Percentiles rank a stretch among this genome's conserved stretches.
Conservation (phyloP, 2,113 vertebrate genomes). For the Chloroceryle aenea region DNA sequence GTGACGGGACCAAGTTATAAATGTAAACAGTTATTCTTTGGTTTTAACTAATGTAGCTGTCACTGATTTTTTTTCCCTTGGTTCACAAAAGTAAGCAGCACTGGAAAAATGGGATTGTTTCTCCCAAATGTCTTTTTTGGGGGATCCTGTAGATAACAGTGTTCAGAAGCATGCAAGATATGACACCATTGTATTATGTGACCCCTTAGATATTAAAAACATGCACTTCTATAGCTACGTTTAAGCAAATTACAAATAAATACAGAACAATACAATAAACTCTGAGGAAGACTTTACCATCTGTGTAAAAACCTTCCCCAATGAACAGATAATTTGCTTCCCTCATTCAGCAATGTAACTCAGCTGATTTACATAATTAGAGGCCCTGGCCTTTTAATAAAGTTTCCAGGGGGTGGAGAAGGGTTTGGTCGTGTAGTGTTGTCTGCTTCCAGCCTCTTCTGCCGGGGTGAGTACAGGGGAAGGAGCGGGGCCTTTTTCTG, state of each 20-base stretch:
- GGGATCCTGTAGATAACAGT: neutral
- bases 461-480: neutral
- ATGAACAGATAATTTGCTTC: neutral
- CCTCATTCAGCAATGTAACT: neutral
- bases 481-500: neutral
- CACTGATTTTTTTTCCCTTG: neutral
- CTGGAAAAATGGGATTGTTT: neutral
- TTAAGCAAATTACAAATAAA: neutral
- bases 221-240: neutral
- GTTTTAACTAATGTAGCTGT: constrained; percentile 12
- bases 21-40: neutral
- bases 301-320: neutral
- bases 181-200: neutral
- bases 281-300: neutral
- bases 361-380: neutral
- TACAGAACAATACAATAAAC: neutral
- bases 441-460: neutral
- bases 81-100: neutral
- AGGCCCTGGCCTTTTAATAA: neutral
- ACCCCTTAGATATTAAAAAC: neutral
- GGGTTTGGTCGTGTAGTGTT: neutral
- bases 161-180: neutral
- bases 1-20: neutral
- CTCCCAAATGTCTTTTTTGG: neutral
- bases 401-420: neutral